Evolutionary conservation across 2,888 invertebrate genomes (phyloP).

Genomic region (Phyllotreta striolata): DNA sequence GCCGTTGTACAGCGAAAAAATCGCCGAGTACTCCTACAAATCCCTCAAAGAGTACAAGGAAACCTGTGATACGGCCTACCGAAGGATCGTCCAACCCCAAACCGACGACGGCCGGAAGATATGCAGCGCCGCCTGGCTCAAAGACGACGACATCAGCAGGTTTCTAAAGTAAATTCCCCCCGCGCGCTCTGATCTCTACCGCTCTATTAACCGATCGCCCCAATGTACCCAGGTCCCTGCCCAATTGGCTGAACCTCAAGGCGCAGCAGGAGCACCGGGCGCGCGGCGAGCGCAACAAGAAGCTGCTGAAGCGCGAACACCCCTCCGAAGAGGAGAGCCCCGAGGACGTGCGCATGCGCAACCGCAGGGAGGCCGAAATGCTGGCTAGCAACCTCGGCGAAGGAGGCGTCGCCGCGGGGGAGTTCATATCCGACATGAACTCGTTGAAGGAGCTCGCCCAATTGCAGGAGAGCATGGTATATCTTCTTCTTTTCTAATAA

Average conservation of each 20-base stretch:
- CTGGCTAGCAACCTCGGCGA: conserved; percentile 88
- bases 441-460: conserved; percentile 86
- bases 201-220: too few species aligned
- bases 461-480: conserved; percentile 89
- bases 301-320: conserved; percentile 60
- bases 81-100: conserved; percentile 79
- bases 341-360: conserved; percentile 78
- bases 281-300: conserved; percentile 54
- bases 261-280: conserved; percentile 61
- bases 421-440: conserved; percentile 85
- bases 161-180: conserved; percentile 80
- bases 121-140: conserved; percentile 88
- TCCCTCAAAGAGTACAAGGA: conserved; percentile 77
- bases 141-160: conserved; percentile 93
- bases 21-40: conserved; percentile 75
- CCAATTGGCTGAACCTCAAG: conserved; percentile 79
- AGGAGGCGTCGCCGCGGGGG: conserved; percentile 82
- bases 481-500: conserved; percentile 41
- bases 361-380: conserved; percentile 90
- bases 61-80: conserved; percentile 77
- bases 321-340: conserved; percentile 79
- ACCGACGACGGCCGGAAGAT: conserved; percentile 76
- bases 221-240: conserved; percentile 77
- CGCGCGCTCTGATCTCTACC: background rate
- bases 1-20: conserved; percentile 78